A percentile compares a stretch with the other conserved stretches of the same genome.
phyloP scores from a whole-genome alignment of 2,888 invertebrate genomes.

The Platycheirus albimanus region DNA sequence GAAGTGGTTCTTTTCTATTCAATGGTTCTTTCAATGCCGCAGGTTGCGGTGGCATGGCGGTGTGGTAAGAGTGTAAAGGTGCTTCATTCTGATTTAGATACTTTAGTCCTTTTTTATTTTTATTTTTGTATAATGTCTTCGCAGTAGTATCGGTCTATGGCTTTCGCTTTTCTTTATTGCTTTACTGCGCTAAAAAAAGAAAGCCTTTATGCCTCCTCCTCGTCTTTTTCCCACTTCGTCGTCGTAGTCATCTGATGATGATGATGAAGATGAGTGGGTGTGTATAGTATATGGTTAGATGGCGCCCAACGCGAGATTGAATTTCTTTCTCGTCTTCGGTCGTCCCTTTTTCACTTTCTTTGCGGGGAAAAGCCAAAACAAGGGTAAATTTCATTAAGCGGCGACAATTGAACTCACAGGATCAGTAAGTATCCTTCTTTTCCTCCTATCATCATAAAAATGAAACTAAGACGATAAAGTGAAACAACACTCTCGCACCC shows the following conservation, averaged over 20 bases:
- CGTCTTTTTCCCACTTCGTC: conserved; percentile 34
- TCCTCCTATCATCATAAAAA: conserved; percentile 60
- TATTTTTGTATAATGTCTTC: conserved; percentile 47
- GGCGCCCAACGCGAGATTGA: conserved; percentile 54
- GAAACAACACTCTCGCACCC: conserved; percentile 4
- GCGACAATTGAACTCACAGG: conserved; percentile 73
- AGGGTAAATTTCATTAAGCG: conserved; percentile 74
- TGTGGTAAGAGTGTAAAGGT: conserved; percentile 6
- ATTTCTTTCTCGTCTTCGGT: conserved; percentile 45
- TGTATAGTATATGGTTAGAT: too few relatives aligned
- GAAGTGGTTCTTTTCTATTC: conserved; percentile 29
- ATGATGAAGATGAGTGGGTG: too few relatives aligned
- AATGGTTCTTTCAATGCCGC: neutral
- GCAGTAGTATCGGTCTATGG: conserved; percentile 19
- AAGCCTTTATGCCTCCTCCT: conserved; percentile 37
- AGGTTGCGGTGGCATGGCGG: neutral
- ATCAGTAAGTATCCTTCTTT: conserved; percentile 52
- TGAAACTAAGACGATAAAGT: conserved; percentile 68
- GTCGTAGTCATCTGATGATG: conserved; percentile 11
- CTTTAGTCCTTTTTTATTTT: conserved; percentile 48
- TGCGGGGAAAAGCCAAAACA: neutral
- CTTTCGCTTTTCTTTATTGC: conserved; percentile 63
- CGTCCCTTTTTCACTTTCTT: conserved; percentile 17
- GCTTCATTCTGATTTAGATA: conserved; percentile 65
- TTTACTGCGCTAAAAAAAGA: conserved; percentile 51